A percentile compares a stretch with the other conserved stretches of the same genome.
Conservation (phyloP, 2,113 vertebrate species). For the Sapayoa aenigma region DNA sequence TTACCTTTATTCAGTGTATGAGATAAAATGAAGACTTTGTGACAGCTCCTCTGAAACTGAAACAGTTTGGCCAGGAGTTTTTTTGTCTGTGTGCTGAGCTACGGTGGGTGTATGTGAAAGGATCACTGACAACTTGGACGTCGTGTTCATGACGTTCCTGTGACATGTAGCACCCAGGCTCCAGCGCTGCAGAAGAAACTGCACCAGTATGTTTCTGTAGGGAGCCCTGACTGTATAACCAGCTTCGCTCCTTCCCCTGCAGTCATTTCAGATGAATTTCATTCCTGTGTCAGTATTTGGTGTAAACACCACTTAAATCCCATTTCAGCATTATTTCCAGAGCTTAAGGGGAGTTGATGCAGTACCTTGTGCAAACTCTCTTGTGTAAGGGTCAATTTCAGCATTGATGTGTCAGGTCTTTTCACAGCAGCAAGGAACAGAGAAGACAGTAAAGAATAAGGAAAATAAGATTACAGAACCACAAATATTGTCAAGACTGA, state of each 20-base stretch:
- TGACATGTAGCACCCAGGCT: not conserved
- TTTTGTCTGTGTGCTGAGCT: not conserved
- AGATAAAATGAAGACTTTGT: not conserved
- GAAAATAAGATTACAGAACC: not conserved
- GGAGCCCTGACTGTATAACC: not conserved
- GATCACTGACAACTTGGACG: not conserved
- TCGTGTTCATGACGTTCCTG: not conserved
- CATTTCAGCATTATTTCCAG: conserved; percentile 1
- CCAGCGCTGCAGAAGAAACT: not conserved
- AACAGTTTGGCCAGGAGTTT: not conserved
- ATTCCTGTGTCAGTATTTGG: not conserved
- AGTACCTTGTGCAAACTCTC: not conserved
- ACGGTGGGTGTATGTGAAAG: not conserved
- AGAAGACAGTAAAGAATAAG: not conserved
- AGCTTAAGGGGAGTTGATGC: not conserved
- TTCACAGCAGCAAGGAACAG: not conserved
- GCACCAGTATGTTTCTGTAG: not conserved
- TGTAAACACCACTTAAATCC: not conserved
- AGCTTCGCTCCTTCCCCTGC: not conserved
- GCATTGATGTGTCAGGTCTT: not conserved
- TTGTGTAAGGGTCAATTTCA: not conserved
- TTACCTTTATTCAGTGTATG: not conserved
- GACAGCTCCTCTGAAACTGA: not conserved
- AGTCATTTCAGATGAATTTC: not conserved
- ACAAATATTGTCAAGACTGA: not conserved